phyloP scores from a whole-genome alignment of 2,888 invertebrate genomes.

The Lepetodrilus schrolli region DNA sequence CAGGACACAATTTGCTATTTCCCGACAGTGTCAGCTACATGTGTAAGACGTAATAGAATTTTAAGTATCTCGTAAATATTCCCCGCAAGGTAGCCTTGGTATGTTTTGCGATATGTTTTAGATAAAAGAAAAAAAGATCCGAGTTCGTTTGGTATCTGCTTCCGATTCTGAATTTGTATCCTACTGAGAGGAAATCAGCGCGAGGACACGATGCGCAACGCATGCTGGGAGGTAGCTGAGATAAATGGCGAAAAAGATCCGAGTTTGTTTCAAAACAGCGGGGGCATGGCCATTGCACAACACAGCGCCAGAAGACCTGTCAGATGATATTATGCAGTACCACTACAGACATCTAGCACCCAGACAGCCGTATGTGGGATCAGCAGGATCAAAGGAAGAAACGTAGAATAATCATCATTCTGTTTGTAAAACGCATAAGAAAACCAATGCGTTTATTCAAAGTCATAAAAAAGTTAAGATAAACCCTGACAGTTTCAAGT shows the following conservation, averaged over 20 bases:
- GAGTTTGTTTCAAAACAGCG: conserved; percentile 18
- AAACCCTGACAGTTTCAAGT: too few relatives aligned
- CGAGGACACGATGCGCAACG: neutral
- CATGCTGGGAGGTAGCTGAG: neutral
- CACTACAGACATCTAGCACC: too few relatives aligned
- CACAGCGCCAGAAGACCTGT: neutral
- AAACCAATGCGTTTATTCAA: too few relatives aligned
- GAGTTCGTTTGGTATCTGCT: neutral
- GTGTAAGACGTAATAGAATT: neutral
- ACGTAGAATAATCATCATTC: too few relatives aligned
- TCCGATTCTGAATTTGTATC: conserved; percentile 7
- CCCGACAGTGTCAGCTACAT: neutral
- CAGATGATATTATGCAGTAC: too few relatives aligned
- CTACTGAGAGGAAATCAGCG: neutral
- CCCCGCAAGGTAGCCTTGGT: neutral
- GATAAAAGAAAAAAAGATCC: neutral
- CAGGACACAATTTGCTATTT: too few relatives aligned
- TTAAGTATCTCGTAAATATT: neutral
- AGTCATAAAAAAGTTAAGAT: too few relatives aligned
- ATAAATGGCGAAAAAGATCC: neutral
- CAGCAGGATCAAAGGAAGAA: too few relatives aligned
- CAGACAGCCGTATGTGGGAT: too few relatives aligned
- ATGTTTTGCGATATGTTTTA: neutral
- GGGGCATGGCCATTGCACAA: neutral
- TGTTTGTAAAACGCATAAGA: too few relatives aligned